These are phyloP conservation scores for Montipora foliosa DNA, from an alignment of 64 coral and sea anemone species.

Conservation along the genomic window DNA sequence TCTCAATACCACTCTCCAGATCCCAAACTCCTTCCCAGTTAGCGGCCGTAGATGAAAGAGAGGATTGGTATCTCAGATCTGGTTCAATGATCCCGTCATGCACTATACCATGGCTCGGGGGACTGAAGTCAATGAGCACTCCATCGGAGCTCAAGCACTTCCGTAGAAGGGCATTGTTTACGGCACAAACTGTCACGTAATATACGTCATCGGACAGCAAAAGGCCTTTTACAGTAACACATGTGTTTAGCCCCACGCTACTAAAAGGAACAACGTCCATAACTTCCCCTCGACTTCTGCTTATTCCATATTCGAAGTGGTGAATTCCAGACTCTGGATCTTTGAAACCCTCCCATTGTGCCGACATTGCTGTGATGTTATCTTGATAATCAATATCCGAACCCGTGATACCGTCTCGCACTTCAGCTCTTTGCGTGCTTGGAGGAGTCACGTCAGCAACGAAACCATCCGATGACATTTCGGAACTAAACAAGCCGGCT, in stretches of 20 bases:
- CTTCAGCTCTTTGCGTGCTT: slow-evolving; percentile 60
- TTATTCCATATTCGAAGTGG: slow-evolving; percentile 80
- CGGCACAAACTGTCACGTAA: slow-evolving; percentile 89
- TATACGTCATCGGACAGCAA: slow-evolving; percentile 82
- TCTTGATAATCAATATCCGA: slow-evolving; percentile 91
- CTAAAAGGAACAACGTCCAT: slow-evolving; percentile 69
- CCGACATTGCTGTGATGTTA: slow-evolving; percentile 69
- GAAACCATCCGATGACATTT: slow-evolving; percentile 84
- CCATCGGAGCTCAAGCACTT: slow-evolving; percentile 88
- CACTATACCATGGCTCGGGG: slow-evolving; percentile 84
- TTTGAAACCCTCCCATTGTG: slow-evolving; percentile 66
- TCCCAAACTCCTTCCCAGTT: slow-evolving; percentile 99
- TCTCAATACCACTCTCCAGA: slow-evolving; percentile 77
- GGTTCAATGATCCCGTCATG: slow-evolving; percentile 95
- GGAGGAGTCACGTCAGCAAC: slow-evolving; percentile 78
- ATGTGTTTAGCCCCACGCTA: slow-evolving; percentile 50
- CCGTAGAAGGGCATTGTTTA: slow-evolving; percentile 85
- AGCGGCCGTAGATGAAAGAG: slow-evolving; percentile 70
- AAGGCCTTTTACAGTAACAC: slow-evolving; percentile 54
- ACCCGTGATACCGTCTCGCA: slow-evolving; percentile 77
- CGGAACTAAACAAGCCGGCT: slow-evolving; percentile 69
- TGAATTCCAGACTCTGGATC: slow-evolving; percentile 87
- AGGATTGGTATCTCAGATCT: slow-evolving; percentile 87
- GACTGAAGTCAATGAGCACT: slow-evolving; percentile 83
- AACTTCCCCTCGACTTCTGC: slow-evolving; percentile 63